phyloP scores from a whole-genome alignment of 2,888 invertebrate genomes.

The Andrena camellia region DNA sequence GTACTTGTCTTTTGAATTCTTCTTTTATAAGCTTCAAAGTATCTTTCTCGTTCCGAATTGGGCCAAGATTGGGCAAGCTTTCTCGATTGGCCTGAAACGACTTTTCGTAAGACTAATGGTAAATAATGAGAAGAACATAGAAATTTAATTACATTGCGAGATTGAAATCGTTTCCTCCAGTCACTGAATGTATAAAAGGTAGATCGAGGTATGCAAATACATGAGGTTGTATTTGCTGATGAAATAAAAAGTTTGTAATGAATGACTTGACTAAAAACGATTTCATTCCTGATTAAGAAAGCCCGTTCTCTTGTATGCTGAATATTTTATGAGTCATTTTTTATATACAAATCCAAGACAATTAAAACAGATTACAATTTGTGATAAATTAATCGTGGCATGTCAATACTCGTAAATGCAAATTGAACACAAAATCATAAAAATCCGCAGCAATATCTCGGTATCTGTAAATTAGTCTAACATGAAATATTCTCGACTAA shows the following conservation, averaged over 20 bases:
- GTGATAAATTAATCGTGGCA: constrained; percentile 22
- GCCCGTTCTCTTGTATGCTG: neutral
- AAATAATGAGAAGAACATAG: neutral
- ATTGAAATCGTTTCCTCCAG: neutral
- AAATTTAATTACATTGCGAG: neutral
- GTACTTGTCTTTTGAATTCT: too few species aligned
- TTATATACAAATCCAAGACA: constrained; percentile 37
- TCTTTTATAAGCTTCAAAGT: too few species aligned
- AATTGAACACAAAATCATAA: constrained; percentile 34
- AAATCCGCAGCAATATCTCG: neutral
- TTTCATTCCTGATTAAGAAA: constrained; percentile 3
- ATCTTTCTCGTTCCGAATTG: too few species aligned
- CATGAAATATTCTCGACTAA: neutral
- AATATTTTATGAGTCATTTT: constrained; percentile 24
- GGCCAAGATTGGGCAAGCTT: too few species aligned
- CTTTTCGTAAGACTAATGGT: too few species aligned
- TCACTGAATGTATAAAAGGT: neutral
- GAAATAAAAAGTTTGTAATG: neutral
- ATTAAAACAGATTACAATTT: constrained; percentile 15
- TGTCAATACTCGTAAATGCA: constrained; percentile 25
- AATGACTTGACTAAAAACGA: neutral
- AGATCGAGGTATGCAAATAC: neutral
- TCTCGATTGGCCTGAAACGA: too few species aligned
- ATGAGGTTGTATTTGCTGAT: too few species aligned
- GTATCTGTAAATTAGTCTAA: neutral